Conservation (phyloP, 2,888 invertebrate genomes). For the Eretmocerus hayati region DNA sequence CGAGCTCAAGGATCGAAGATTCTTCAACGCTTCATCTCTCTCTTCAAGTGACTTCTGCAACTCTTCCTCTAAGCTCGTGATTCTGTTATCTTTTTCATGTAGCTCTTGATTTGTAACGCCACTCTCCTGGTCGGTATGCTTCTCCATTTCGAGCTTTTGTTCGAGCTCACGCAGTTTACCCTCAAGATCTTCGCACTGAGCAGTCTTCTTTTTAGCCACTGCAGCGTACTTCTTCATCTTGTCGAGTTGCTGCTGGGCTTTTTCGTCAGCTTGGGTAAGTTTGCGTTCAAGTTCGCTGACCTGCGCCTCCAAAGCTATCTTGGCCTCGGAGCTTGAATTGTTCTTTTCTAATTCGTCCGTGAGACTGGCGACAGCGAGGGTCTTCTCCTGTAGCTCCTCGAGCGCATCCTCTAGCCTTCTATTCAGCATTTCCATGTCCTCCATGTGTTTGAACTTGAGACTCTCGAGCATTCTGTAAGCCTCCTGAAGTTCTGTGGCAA, state of each 20-base stretch:
- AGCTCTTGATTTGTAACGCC: conserved; percentile 33
- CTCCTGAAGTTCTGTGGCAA: conserved; percentile 36
- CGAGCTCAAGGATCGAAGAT: background rate
- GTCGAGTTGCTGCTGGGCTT: conserved; percentile 64
- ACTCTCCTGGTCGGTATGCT: conserved; percentile 37
- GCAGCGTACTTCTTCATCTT: conserved; percentile 74
- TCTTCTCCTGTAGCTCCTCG: conserved; percentile 46
- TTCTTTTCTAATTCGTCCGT: conserved; percentile 45
- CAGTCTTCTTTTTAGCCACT: conserved; percentile 66
- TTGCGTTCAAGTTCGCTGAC: conserved; percentile 45
- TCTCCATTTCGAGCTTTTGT: conserved; percentile 32
- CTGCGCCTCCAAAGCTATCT: conserved; percentile 38
- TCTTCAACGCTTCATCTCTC: conserved; percentile 14
- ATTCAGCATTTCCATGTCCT: conserved; percentile 45
- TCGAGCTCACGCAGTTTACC: conserved; percentile 33
- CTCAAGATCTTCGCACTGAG: conserved; percentile 61
- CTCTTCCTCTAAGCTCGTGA: conserved; percentile 32
- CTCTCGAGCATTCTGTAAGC: conserved; percentile 50
- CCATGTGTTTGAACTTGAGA: conserved; percentile 40
- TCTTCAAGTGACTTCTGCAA: conserved; percentile 23
- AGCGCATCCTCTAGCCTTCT: conserved; percentile 46
- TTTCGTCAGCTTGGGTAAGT: conserved; percentile 50
- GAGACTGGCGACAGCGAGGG: conserved; percentile 41
- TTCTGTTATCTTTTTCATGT: conserved; percentile 34
- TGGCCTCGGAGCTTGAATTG: conserved; percentile 36